These are phyloP conservation scores for Bursaphelenchus okinawaensis DNA, from an alignment of 2,888 invertebrate genomes.

Conservation along the genomic window DNA sequence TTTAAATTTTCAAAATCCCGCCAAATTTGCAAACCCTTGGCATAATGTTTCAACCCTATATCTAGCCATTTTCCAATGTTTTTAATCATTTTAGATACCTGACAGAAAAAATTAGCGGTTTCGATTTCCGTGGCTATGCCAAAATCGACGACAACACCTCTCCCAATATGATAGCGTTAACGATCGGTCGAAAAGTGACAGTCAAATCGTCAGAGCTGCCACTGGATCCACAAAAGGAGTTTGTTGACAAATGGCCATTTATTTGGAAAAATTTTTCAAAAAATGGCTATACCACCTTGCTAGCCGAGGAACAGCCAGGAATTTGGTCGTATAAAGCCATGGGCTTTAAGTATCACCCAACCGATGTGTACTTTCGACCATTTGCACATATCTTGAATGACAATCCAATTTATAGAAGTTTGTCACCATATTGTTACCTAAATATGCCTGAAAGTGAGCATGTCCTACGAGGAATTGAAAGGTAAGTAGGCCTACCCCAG, in stretches of 20 bases:
- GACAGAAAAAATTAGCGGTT: conserved; percentile 66
- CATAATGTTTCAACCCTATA: too few species aligned
- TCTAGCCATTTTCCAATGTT: too few species aligned
- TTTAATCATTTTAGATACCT: conserved; percentile 54
- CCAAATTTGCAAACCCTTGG: too few species aligned
- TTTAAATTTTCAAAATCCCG: too few species aligned
- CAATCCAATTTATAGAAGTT: conserved; percentile 1
- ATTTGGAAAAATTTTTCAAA: conserved; percentile 33
- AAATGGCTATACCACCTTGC: conserved; percentile 69
- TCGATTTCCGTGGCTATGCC: conserved; percentile 79
- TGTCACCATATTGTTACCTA: conserved; percentile 51
- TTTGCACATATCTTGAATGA: conserved; percentile 64
- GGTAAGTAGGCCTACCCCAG: too few species aligned
- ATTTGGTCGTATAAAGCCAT: conserved; percentile 70
- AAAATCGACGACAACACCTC: conserved; percentile 90
- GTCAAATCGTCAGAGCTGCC: conserved; percentile 17
- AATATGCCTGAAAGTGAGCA: conserved; percentile 51
- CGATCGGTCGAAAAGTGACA: conserved; percentile 65
- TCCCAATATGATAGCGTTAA: conserved; percentile 76
- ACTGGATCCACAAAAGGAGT: conserved; percentile 13
- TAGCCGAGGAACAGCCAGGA: conserved; percentile 70
- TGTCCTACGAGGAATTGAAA: conserved; percentile 42
- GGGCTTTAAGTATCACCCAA: conserved; percentile 71
- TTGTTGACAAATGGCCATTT: conserved; percentile 30
- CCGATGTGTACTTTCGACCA: conserved; percentile 76